These are phyloP conservation scores for Drosophila albomicans DNA, from an alignment of 1,140 invertebrate genomes.

Conservation along the genomic window DNA sequence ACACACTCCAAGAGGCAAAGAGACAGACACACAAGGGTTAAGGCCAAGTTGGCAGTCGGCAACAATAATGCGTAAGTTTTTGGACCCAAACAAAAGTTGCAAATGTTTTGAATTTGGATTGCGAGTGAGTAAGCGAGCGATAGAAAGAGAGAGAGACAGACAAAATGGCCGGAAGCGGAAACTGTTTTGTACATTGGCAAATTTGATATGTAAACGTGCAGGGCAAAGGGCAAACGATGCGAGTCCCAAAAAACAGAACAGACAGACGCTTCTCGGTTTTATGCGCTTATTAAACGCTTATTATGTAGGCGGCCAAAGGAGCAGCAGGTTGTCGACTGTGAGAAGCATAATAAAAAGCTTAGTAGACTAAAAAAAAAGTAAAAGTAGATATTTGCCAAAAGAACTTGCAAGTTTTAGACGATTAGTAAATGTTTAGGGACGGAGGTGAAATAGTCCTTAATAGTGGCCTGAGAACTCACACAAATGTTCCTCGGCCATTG, in stretches of 20 bases:
- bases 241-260: conserved; percentile 23
- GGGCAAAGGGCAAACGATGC: conserved; percentile 23
- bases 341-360: conserved; percentile 27
- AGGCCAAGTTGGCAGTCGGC: conserved; percentile 42
- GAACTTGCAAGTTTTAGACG: conserved; percentile 24
- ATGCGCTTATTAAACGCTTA: conserved; percentile 54
- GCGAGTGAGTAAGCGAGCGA: not conserved
- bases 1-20: conserved; percentile 7
- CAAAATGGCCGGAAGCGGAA: conserved; percentile 62
- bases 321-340: not conserved
- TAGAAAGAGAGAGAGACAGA: conserved; percentile 18
- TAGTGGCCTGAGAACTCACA: conserved; percentile 46
- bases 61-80: conserved; percentile 59
- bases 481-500: conserved; percentile 41
- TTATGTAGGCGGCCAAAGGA: conserved; percentile 37
- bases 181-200: conserved; percentile 59
- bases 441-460: conserved; percentile 10
- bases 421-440: conserved; percentile 43
- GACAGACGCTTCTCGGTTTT: conserved; percentile 8
- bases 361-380: conserved; percentile 22
- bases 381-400: conserved; percentile 5
- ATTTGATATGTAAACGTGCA: conserved; percentile 49
- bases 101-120: conserved; percentile 30
- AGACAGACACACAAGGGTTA: conserved; percentile 38
- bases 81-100: conserved; percentile 43